A percentile compares a stretch with the other conserved stretches of the same genome.
These are phyloP conservation scores for Rhinatrema bivittatum DNA, from an alignment of 2,797 vertebrate genomes.

Conservation along the genomic window DNA sequence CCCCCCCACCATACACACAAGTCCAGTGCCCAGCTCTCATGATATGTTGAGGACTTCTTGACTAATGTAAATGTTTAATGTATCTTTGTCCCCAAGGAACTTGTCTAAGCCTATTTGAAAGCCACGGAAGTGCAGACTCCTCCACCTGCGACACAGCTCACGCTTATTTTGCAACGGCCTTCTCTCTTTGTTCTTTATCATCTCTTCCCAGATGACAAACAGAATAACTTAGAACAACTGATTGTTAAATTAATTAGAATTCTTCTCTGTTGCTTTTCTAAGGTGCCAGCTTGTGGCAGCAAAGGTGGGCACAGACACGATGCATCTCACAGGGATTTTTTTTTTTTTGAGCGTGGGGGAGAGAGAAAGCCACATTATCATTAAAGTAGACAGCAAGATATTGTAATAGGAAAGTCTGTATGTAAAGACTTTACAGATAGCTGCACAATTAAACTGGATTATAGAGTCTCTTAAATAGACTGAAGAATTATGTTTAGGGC, in stretches of 20 bases:
- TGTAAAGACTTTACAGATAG: slow-evolving; percentile 3
- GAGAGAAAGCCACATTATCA: neutral
- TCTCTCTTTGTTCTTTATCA: slow-evolving; percentile 22
- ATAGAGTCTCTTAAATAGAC: slow-evolving; percentile 6
- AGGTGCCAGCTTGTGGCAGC: slow-evolving; percentile 1
- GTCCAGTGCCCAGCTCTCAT: too few species aligned
- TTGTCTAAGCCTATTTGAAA: slow-evolving; percentile 9
- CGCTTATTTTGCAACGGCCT: neutral
- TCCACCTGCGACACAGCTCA: neutral
- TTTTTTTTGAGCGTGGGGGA: slow-evolving; percentile 2
- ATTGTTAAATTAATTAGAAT: slow-evolving; percentile 27
- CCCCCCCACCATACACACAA: too few species aligned
- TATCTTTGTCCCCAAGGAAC: neutral
- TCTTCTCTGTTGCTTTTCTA: slow-evolving; percentile 10
- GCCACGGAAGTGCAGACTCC: neutral
- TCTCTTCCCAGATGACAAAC: slow-evolving; percentile 17
- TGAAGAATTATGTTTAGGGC: slow-evolving; percentile 9
- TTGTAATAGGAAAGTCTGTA: slow-evolving; percentile 4
- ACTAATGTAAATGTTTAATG: too few species aligned
- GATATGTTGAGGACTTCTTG: too few species aligned
- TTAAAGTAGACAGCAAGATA: slow-evolving; percentile 17
- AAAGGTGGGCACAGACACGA: slow-evolving; percentile 2
- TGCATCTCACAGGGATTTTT: slow-evolving; percentile 4
- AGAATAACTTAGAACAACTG: slow-evolving; percentile 9
- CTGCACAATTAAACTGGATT: slow-evolving; percentile 22